Percentiles rank a stretch among this genome's conserved stretches.
Conservation (phyloP, 2,797 vertebrate species). For the Crossoptilon crossoptilon region DNA sequence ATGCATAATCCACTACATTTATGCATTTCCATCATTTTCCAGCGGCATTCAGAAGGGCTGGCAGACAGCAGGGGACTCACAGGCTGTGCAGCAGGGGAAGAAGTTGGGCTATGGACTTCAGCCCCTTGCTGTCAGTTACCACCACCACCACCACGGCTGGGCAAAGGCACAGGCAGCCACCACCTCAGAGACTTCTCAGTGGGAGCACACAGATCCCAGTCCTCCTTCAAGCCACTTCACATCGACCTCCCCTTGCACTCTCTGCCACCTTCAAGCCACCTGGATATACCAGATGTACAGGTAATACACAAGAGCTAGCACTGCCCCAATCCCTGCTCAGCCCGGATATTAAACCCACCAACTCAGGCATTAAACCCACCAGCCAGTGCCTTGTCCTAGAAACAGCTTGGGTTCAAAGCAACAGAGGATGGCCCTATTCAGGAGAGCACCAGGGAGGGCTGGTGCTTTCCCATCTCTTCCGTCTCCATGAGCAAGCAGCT, state of each 20-base stretch:
- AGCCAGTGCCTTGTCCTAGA: background rate
- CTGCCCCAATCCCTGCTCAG: background rate
- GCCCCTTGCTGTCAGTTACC: background rate
- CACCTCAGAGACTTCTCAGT: background rate
- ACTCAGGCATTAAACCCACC: background rate
- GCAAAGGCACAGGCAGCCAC: background rate
- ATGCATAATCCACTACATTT: background rate
- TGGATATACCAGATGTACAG: background rate
- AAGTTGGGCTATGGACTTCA: background rate
- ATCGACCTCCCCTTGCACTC: background rate
- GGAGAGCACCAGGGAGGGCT: background rate
- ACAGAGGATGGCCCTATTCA: background rate
- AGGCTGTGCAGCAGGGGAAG: background rate
- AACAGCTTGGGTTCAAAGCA: background rate
- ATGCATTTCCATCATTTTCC: background rate
- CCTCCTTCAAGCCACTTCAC: background rate
- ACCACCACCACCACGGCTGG: background rate
- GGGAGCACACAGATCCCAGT: accelerated
- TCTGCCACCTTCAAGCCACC: background rate
- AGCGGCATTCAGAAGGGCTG: background rate
- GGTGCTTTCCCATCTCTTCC: background rate
- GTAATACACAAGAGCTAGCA: background rate
- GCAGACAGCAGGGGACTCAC: background rate
- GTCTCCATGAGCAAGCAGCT: background rate
- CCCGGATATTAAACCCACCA: background rate